A percentile compares a stretch with the other conserved stretches of the same genome.
These are phyloP conservation scores for Acrocephalus arundinaceus DNA, from an alignment of 2,113 vertebrate species.

Conservation along the genomic window DNA sequence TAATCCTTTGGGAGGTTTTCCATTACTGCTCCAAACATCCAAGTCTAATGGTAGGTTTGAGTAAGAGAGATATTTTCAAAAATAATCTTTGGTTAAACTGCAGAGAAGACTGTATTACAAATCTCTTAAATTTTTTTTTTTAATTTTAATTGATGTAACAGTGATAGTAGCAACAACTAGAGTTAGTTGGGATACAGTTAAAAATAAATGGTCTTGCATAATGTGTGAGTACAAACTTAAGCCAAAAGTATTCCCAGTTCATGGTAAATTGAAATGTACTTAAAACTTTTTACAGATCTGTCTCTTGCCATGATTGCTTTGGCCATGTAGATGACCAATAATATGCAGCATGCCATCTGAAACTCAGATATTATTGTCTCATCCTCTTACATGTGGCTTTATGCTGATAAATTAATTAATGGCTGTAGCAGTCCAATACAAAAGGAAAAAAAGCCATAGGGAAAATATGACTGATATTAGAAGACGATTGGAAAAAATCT, in stretches of 20 bases:
- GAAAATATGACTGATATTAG: neutral
- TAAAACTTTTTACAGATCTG: neutral
- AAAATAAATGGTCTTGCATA: neutral
- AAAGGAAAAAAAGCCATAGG: neutral
- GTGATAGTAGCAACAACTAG: neutral
- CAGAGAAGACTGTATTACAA: neutral
- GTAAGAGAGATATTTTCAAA: neutral
- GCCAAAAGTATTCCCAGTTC: neutral
- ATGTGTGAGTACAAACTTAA: neutral
- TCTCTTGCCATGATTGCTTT: neutral
- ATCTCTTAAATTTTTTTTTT: neutral
- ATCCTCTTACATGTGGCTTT: neutral
- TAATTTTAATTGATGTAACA: neutral
- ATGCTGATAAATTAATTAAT: neutral
- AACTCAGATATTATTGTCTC: neutral
- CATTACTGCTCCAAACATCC: conserved; percentile 43
- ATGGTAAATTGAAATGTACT: neutral
- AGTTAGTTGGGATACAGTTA: neutral
- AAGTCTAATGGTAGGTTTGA: conserved; percentile 65
- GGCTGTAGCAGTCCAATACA: neutral
- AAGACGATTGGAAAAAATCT: neutral
- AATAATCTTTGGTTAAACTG: neutral
- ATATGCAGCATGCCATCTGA: neutral
- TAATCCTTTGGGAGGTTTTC: conserved; percentile 57
- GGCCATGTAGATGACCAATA: neutral